Base-by-base conservation (phyloP, 2,888 invertebrate species). In the Aproaerema taeniolella region DNA sequence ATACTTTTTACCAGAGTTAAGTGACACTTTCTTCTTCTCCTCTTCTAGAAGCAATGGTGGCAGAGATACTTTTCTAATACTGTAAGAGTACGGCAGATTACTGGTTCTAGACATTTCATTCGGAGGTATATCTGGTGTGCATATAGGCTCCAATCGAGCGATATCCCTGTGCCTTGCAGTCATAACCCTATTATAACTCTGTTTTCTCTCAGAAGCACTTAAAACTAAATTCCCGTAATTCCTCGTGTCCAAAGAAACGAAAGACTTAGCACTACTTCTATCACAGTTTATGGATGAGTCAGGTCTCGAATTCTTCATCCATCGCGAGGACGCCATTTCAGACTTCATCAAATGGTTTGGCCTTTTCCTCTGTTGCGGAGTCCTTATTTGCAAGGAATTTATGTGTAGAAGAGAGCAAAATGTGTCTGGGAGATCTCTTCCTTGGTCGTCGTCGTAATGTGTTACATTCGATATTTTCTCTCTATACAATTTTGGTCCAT, bases 211-310 rank as follows among this genome's bases (percentile, higher is more conserved):
- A 2, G 73, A 68, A 6, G 75, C 74, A 52, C 78, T 76, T 36
- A 74, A 53, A 29, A 67, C 68, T 41, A 57, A 45, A 39, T 60
- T 67, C 12, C 61, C 58, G 43, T 65, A 76, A 52, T 73, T 81
- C 40, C 68, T 76, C 38, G 74, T 68, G 41, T 83, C 85, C 40
- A 85, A 59, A 15, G 85, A 86, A 45, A 79, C 76, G 52, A 79
- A 83, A 20, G 85, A 85, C 51, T 85, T 86, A 45, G 86, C 86
- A 65, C 86, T 86, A 58, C 76, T 80, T 50, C 86, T 75, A 54
- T 77, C 83, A 63, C 67, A 74, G 55, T 78, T 75, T 2, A 72
- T 47, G 1, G 85, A 77, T 0, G 85, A 85, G 38, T 87, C 86
- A 0, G 86, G 83, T 43, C 83, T 65, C 0, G 67, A 64, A 31